Conservation (phyloP, 2,888 invertebrate species). For the Pristionchus entomophagus region DNA sequence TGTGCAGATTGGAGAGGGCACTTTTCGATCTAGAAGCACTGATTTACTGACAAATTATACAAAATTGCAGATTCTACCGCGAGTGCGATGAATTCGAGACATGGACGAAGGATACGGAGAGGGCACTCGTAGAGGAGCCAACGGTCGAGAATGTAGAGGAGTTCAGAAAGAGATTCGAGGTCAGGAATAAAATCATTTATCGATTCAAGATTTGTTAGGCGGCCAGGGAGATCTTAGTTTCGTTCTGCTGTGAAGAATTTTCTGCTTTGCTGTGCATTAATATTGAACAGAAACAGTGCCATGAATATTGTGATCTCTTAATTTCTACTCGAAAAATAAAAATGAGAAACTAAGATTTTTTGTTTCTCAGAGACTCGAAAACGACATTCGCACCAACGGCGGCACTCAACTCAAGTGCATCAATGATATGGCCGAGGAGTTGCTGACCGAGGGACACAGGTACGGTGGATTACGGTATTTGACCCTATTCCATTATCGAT, state of each 20-base stretch:
- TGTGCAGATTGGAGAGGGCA: too few species aligned
- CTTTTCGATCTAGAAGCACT: too few species aligned
- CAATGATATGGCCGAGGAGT: conserved; percentile 88
- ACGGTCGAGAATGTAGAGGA: conserved; percentile 90
- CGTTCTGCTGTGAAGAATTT: too few species aligned
- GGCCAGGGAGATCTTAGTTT: too few species aligned
- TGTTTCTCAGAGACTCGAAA: conserved; percentile 86
- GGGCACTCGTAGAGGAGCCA: conserved; percentile 87
- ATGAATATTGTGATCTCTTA: too few species aligned
- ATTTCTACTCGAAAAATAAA: too few species aligned
- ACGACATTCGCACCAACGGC: conserved; percentile 90
- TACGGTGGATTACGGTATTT: too few species aligned
- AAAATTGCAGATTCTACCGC: conserved; percentile 86
- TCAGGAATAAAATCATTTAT: conserved; percentile 74
- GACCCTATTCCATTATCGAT: too few species aligned
- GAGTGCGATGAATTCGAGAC: conserved; percentile 97
- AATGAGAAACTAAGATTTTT: too few species aligned
- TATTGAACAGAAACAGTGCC: too few species aligned
- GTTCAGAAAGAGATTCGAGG: conserved; percentile 94
- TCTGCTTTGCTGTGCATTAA: too few species aligned
- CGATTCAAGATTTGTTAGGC: not conserved
- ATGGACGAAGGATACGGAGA: conserved; percentile 96
- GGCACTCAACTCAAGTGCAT: conserved; percentile 89
- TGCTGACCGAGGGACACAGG: conserved; percentile 88
- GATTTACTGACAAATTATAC: too few species aligned